Evolutionary conservation across 1,140 invertebrate species (phyloP), one percentile per base, ranked within the genome.

Genomic region (Scaptomyza hsui): DNA sequence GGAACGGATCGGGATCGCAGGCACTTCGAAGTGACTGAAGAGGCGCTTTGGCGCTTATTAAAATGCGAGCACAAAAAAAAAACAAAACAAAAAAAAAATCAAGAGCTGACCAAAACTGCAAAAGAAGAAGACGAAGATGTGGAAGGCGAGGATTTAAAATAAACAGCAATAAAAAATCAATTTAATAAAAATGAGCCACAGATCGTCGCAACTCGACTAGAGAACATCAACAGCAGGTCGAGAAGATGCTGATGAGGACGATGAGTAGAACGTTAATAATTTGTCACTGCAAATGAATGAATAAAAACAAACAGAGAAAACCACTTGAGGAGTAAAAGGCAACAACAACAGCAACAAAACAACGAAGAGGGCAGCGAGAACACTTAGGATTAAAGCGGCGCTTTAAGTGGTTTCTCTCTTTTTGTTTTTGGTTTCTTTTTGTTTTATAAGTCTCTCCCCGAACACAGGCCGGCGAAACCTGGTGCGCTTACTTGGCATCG

Each of bases 281-380:
- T 88, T 86, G 82, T 86, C 82, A 88, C 78, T 72, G 82, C 81
- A 86, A 82, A 88, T 74, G 74, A 82, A 88, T 78, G 81, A 86
- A 82, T 86, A 88, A 86, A 86, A 86, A 86, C 81, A 86, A 86
- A 86, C 82, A 86, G 82, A 78, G 81, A 86, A 86, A 86, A 75
- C 82, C 81, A 88, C 81, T 86, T 86, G 82, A 86, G 75, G 52
- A 49, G 55, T 18, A 67, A 67, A 67, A 64, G 37, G 47, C 39
- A 19, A 53, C 10, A 64, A 55, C 57, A 60, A 32, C 37, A 53
- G 42, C 41, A 51, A 59, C 69, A 72, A 72, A 67, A 47, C 51
- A 59, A 53, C 19, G 19, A 35, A 59, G 41, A 45, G 21, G 44
- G 57, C 41, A 53, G 9, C 13, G 47, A 60, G 48, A 76, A 63